phyloP scores from a whole-genome alignment of 2,888 invertebrate genomes.

The Unio pictorum region DNA sequence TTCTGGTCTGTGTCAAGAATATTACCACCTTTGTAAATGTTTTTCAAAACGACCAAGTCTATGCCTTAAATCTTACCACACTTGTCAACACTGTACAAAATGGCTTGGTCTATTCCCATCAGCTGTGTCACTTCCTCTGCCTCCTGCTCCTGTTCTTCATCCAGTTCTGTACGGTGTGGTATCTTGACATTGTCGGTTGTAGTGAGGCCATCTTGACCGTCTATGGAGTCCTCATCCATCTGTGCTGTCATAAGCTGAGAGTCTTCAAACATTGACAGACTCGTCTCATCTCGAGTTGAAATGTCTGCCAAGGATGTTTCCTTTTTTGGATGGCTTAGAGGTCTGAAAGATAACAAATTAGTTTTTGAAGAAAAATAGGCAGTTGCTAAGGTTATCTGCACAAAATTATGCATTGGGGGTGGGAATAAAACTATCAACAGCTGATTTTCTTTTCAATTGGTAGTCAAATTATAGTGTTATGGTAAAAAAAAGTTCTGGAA shows the following conservation, averaged over 20 bases:
- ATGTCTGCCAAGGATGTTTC: slow-evolving; percentile 38
- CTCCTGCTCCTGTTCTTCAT: slow-evolving; percentile 56
- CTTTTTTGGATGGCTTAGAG: slow-evolving; percentile 42
- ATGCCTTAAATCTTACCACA: slow-evolving; percentile 77
- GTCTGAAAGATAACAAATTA: slow-evolving; percentile 9
- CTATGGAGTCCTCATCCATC: slow-evolving; percentile 72
- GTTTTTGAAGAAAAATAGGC: no score
- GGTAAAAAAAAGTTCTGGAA: neutral
- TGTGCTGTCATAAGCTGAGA: slow-evolving; percentile 52
- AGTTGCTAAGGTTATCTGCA: no score
- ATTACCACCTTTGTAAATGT: neutral
- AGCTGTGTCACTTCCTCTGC: slow-evolving; percentile 74
- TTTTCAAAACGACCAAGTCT: neutral
- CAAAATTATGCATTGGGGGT: no score
- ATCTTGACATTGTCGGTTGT: slow-evolving; percentile 37
- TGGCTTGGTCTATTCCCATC: slow-evolving; percentile 90
- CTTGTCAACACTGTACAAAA: slow-evolving; percentile 91
- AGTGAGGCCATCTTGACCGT: slow-evolving; percentile 63
- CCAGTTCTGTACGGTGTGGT: slow-evolving; percentile 70
- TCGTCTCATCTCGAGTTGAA: slow-evolving; percentile 45
- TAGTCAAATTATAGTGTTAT: no score
- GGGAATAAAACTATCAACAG: no score
- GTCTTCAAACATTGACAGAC: slow-evolving; percentile 61
- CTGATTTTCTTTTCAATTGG: no score
- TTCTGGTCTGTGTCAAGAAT: no score